Conservation (phyloP, 2,888 invertebrate genomes). For the Eristalis pertinax region DNA sequence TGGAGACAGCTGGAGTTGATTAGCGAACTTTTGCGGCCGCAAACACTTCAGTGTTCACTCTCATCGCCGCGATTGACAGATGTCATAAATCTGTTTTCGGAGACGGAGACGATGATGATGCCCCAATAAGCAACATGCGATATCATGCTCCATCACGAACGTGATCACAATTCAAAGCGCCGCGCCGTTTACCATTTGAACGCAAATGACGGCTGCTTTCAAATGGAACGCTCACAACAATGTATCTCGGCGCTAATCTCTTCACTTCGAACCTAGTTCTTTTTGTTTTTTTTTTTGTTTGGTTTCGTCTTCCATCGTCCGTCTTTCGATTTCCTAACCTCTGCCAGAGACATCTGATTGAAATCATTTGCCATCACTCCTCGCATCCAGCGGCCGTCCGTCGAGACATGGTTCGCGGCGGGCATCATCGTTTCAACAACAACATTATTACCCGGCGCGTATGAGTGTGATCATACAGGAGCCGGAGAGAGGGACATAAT, state of each 20-base stretch:
- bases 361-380: background rate
- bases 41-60: constrained; percentile 3
- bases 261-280: constrained; percentile 14
- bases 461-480: background rate
- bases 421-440: background rate
- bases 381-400: no score
- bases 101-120: constrained; percentile 27
- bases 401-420: no score
- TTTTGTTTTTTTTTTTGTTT: no score
- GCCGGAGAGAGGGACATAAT: constrained; percentile 7
- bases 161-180: constrained; percentile 51
- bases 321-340: background rate
- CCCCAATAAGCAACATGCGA: constrained; percentile 35
- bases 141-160: constrained; percentile 28
- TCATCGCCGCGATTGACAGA: constrained; percentile 23
- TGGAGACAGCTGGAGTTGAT: constrained; percentile 43
- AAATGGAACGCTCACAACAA: background rate
- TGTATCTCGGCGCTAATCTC: constrained; percentile 36
- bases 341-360: background rate
- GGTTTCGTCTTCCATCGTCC: no score
- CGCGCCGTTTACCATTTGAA: constrained; percentile 7
- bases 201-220: constrained; percentile 1
- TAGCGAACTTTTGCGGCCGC: constrained; percentile 29
- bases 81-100: constrained; percentile 34
- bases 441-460: background rate